These are phyloP conservation scores for Coptotermes formosanus DNA, from an alignment of 1,140 invertebrate genomes.

Conservation along the genomic window DNA sequence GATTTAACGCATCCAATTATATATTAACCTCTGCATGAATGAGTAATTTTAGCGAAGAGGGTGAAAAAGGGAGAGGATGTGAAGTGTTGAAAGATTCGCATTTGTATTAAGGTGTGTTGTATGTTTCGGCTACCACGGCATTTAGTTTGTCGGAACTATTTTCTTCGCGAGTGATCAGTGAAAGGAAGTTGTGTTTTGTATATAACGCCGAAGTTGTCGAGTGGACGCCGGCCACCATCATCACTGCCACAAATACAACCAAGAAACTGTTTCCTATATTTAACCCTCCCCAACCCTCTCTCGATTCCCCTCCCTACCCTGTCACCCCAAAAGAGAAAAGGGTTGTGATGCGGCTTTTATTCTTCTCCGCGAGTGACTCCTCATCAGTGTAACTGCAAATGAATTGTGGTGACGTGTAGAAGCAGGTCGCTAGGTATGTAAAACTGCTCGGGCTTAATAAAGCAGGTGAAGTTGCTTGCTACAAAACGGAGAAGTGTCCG, in stretches of 20 bases:
- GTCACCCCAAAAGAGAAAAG: neutral
- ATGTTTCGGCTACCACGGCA: neutral
- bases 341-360: conserved; percentile 6
- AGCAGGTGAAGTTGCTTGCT: neutral
- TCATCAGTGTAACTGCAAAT: neutral
- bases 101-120: neutral
- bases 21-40: conserved; percentile 46
- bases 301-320: neutral
- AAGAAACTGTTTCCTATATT: neutral
- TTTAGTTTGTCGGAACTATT: neutral
- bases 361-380: neutral
- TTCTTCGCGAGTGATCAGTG: neutral
- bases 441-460: neutral
- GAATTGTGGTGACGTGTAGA: neutral
- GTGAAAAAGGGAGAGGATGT: conserved; percentile 18
- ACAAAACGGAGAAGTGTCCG: neutral
- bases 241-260: neutral
- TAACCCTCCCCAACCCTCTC: neutral
- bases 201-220: neutral
- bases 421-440: neutral
- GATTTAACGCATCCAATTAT: conserved; percentile 50
- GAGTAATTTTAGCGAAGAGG: conserved; percentile 29
- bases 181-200: neutral
- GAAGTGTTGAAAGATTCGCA: neutral
- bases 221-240: neutral